These are phyloP conservation scores for Lasiurus borealis DNA, from an alignment of 2,113 vertebrate species.

Conservation along the genomic window DNA sequence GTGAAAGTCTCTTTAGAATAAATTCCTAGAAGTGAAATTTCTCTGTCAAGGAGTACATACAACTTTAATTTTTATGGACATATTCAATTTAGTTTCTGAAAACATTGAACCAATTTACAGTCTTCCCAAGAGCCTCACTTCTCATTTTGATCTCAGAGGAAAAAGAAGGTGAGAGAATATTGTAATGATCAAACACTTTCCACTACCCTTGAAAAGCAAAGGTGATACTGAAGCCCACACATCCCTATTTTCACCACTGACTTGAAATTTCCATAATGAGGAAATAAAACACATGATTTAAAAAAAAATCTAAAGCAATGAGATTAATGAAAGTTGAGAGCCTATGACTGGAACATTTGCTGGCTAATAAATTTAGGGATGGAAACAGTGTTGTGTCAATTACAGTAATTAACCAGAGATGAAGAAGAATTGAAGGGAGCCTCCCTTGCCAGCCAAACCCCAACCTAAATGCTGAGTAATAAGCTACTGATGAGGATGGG, in stretches of 20 bases:
- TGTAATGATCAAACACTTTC: background rate
- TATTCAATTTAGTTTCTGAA: constrained; percentile 54
- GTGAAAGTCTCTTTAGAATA: background rate
- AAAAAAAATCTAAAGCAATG: background rate
- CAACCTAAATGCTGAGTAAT: constrained; percentile 54
- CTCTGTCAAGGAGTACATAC: background rate
- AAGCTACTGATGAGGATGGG: background rate
- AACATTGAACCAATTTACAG: background rate
- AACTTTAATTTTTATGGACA: constrained; percentile 61
- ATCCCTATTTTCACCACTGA: constrained; percentile 53
- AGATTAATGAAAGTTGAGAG: constrained; percentile 71
- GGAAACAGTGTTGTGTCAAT: constrained; percentile 65
- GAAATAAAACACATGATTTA: constrained; percentile 66
- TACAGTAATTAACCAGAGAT: constrained; percentile 71
- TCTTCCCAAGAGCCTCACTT: background rate
- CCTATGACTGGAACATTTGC: constrained; percentile 68
- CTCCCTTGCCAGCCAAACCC: constrained; percentile 14
- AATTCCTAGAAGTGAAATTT: constrained; percentile 42
- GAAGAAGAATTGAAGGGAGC: constrained; percentile 65
- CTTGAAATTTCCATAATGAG: constrained; percentile 56
- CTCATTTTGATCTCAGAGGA: constrained; percentile 41
- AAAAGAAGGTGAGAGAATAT: constrained; percentile 8
- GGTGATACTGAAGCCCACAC: background rate
- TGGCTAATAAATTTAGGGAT: constrained; percentile 69
- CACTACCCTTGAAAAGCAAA: constrained; percentile 7